Evolutionary conservation across 2,113 vertebrate species (phyloP), one percentile per base, ranked within the genome.

Genomic region (Sisor rabdophorus): DNA sequence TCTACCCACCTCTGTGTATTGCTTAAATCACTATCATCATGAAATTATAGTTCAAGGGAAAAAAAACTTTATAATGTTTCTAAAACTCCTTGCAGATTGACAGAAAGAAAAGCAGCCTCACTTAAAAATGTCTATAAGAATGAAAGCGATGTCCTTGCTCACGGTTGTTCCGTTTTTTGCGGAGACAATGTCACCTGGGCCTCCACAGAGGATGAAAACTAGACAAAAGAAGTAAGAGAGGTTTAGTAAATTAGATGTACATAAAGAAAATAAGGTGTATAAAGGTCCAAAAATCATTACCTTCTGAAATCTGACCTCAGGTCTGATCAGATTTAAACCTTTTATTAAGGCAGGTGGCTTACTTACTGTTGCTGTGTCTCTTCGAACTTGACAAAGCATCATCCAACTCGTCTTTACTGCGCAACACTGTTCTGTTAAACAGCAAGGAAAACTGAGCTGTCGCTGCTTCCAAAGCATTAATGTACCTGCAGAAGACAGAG

Each of bases 41-140:
- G n/a, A 19, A 16, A 16, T 3, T 5, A 36, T 12, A 63, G 8
- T 63, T 11, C 19, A 12, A 3, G 28, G 15, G 2, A 30, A 59
- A 60, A 24, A 11, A 22, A n/a, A n/a, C n/a, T n/a, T n/a, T n/a
- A 13, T 30, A 61, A 61, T 61, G 26, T 19, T 61, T 20, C 28
- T 60, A 9, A 19, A 36, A 40, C 4, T n/a, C 2, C 17, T 2
- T 36, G 10, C 58, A 30, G 55, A 11, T 11, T 32, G 17, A 65
- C 11, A 40, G 12, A 30, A 1, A n/a, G 73, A 50, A 19, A 40
- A 47, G 36, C n/a, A 47, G 55, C 87, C 95, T 92, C 90, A 99
- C 97, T 93, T 96, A 90, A 93, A 95, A 68, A 97, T 84, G 85
- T 99, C 95, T 28, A 99, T 82, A 53, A 99, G 92, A 81, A 99